Evolutionary conservation across 2,797 vertebrate genomes (phyloP).

Genomic region (Ceryle rudis): DNA sequence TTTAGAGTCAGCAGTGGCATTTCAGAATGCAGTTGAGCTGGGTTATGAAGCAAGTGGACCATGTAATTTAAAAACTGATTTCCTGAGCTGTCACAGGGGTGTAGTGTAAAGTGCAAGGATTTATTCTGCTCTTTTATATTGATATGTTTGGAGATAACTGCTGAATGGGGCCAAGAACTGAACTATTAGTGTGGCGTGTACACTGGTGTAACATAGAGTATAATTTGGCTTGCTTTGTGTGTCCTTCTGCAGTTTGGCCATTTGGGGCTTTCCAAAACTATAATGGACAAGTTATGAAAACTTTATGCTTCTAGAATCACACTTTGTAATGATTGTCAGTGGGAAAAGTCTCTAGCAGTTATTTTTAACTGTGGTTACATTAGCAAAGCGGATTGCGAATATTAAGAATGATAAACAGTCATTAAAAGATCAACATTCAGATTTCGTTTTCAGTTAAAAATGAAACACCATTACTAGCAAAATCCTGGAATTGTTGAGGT

Average conservation of each 20-base stretch:
- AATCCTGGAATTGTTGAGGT: background rate
- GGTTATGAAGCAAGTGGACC: background rate
- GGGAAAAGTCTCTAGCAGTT: background rate
- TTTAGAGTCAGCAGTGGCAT: rapidly evolving
- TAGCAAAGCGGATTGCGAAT: background rate
- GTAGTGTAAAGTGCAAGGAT: background rate
- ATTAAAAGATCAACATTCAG: background rate
- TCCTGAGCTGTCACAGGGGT: background rate
- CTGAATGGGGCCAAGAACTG: background rate
- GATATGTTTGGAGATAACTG: background rate
- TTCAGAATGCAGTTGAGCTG: background rate
- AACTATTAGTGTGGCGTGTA: background rate
- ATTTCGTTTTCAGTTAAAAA: background rate
- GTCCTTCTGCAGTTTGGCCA: background rate
- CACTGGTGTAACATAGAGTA: background rate
- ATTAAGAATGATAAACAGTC: background rate
- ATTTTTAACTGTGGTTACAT: background rate
- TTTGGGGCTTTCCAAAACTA: background rate
- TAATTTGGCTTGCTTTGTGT: background rate
- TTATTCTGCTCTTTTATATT: background rate
- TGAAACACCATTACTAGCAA: background rate
- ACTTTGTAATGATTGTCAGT: background rate
- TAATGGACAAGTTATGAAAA: background rate
- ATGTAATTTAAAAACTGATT: background rate
- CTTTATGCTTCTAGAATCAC: background rate